These are phyloP conservation scores for Manis javanica DNA, from an alignment of 2,797 vertebrate species.

Conservation along the genomic window DNA sequence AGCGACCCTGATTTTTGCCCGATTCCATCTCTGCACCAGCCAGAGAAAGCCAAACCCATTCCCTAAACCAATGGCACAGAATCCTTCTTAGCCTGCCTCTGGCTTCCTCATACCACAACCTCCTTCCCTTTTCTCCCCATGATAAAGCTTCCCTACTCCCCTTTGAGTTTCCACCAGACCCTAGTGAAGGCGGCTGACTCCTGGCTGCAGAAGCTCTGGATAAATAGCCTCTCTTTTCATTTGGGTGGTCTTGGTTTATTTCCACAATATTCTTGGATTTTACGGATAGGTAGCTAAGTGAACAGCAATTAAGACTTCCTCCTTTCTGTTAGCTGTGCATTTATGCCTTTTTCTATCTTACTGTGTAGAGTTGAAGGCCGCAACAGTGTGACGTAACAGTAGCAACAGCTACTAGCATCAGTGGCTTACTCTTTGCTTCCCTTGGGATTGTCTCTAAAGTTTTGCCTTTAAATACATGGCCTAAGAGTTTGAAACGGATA, in stretches of 20 bases:
- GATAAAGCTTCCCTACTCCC: background rate
- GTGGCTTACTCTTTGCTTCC: background rate
- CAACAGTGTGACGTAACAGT: background rate
- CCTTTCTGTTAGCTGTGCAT: background rate
- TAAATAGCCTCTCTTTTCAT: background rate
- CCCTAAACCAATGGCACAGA: background rate
- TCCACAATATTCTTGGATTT: slow-evolving; percentile 45
- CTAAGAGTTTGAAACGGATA: background rate
- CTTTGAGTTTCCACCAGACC: background rate
- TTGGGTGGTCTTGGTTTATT: background rate
- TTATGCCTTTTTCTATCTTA: background rate
- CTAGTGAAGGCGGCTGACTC: background rate
- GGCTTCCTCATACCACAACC: background rate
- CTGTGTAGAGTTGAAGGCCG: background rate
- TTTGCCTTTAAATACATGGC: background rate
- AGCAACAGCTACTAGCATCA: background rate
- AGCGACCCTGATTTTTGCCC: background rate
- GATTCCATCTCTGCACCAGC: background rate
- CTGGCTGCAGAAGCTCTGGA: background rate
- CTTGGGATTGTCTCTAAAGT: background rate
- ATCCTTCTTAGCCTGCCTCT: background rate
- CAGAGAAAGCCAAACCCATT: background rate
- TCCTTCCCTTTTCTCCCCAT: background rate
- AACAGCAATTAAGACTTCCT: background rate
- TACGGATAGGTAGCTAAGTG: background rate